Base-by-base conservation (phyloP, 2,797 vertebrate species). In the Thripadectes ignobilis region DNA sequence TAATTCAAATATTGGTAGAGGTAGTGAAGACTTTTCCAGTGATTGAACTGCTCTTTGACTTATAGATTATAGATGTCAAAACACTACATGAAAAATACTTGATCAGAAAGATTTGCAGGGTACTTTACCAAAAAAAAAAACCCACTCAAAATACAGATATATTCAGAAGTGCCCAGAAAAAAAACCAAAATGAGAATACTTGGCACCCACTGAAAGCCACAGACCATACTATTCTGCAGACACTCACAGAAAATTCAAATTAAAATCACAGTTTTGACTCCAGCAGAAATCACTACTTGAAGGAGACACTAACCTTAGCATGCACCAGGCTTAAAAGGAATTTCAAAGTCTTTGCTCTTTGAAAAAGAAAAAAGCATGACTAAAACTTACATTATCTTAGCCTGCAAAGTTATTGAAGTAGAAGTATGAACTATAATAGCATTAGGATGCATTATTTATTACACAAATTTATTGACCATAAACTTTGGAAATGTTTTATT, bases 401-500 rank as follows among this genome's bases (percentile, higher is more conserved):
- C 41, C 72, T 72, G 48, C 22, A 34, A 93, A 95, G 89, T 90
- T 92, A 41, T 48, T 89, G 93, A 89, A 76, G 76, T 59, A 92
- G 93, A 89, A 76, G 72, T 58, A 92, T 72, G 89, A 94, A 95
- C 78, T 94, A 81, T 66, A 95, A 93, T 54, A 92, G 62, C 85
- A 95, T 61, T 91, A 80, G 73, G 85, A 81, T 92, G 66, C 84
- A 63, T 75, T 91, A 87, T 93, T 85, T 68, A 76, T 94, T 88
- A 85, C 58, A 73, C 49, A 95, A 89, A 52, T 58, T 74, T 97
- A 95, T 95, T 93, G 90, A 96, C 81, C 48, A 32, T 85, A 89
- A 95, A 72, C 84, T 96, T 92, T 87, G 48, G 48, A 93, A 96
- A 94, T 89, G 67, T 88, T 97, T 96, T 96, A 85, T 95, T 95